Evolutionary conservation across 2,797 vertebrate genomes (phyloP).

Genomic region (Pyrrhura leucotis): DNA sequence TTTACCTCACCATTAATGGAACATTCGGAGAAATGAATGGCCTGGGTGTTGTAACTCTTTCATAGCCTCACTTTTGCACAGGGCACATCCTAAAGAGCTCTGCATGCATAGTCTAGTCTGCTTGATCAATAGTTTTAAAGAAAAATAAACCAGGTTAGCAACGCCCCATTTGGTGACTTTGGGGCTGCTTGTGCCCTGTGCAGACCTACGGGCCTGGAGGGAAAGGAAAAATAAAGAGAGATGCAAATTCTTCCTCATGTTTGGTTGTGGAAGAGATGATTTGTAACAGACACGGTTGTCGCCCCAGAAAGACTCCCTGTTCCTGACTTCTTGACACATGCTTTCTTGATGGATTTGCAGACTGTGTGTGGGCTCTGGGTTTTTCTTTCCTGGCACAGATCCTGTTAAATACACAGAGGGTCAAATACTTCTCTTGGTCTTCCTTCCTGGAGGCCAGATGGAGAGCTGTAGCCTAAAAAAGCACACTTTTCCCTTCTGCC

Average conservation of each 20-base stretch:
- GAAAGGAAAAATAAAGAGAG: background rate
- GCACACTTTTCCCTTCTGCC: background rate
- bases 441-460: background rate
- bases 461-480: background rate
- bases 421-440: slow-evolving; percentile 19
- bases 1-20: background rate
- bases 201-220: background rate
- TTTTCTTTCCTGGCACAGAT: background rate
- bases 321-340: background rate
- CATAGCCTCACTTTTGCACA: background rate
- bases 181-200: background rate
- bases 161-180: background rate
- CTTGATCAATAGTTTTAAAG: background rate
- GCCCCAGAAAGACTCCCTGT: background rate
- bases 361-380: slow-evolving; percentile 41
- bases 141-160: background rate
- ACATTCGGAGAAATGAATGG: background rate
- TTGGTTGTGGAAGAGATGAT: background rate
- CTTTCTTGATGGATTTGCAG: background rate
- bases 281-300: background rate
- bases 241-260: background rate
- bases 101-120: background rate
- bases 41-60: background rate
- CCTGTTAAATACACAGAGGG: slow-evolving; percentile 30
- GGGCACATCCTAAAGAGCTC: background rate